Percentiles rank a stretch among this genome's conserved stretches.
These are phyloP conservation scores for Pollicipes pollicipes DNA, from an alignment of 1,140 invertebrate species.

Conservation along the genomic window DNA sequence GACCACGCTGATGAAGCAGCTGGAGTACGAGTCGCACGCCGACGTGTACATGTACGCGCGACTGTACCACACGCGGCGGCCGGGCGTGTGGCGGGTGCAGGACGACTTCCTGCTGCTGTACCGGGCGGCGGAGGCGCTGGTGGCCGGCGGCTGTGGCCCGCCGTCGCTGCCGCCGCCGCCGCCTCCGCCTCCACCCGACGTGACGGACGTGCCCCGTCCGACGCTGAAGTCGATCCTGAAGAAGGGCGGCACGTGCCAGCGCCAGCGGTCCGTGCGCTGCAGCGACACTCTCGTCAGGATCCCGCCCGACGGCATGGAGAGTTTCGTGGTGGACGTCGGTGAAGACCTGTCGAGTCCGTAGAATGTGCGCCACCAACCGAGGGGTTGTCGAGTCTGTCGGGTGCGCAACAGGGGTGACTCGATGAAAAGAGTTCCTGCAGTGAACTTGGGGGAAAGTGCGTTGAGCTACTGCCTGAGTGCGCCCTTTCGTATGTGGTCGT, in stretches of 20 bases:
- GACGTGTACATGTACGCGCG: constrained; percentile 29
- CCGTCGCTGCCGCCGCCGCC: constrained; percentile 5
- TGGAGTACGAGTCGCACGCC: constrained; percentile 25
- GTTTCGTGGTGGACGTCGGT: background rate
- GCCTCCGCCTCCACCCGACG: background rate
- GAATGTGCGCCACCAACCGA: too few relatives aligned
- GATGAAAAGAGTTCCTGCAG: too few relatives aligned
- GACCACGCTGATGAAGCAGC: constrained; percentile 26
- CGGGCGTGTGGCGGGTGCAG: constrained; percentile 20
- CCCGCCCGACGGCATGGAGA: background rate
- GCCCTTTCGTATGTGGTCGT: too few relatives aligned
- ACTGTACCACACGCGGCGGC: constrained; percentile 28
- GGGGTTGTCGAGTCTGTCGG: too few relatives aligned
- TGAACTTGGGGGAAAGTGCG: too few relatives aligned
- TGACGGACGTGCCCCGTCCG: background rate
- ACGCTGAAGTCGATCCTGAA: background rate
- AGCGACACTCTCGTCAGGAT: background rate
- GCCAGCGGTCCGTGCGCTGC: too few relatives aligned
- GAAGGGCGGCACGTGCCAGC: background rate
- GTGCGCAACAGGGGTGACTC: too few relatives aligned
- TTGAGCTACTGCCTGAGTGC: too few relatives aligned
- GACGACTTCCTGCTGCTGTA: constrained; percentile 41
- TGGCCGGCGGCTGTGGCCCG: constrained; percentile 12
- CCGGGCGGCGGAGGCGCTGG: constrained; percentile 36
- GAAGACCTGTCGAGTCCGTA: background rate